A percentile compares a stretch with the other conserved stretches of the same genome.
Evolutionary conservation across 37 sponge, comb jelly and placozoan species (phyloP).

Genomic region (Mnemiopsis leidyi): DNA sequence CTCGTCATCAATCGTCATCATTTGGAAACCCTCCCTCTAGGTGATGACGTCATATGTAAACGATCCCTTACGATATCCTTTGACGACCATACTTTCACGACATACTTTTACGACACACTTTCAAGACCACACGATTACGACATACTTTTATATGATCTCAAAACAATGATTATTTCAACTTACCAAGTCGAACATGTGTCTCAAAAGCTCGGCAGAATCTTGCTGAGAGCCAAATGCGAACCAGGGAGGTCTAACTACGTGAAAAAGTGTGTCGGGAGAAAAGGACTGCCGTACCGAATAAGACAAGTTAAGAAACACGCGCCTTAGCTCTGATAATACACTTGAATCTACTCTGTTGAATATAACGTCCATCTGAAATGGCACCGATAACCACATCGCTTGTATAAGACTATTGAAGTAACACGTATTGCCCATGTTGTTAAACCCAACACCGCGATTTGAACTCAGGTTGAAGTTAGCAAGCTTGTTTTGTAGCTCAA

Average conservation of each 20-base stretch:
- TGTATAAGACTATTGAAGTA: conserved; percentile 56
- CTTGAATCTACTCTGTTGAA: conserved; percentile 39
- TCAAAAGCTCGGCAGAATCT: conserved; percentile 40
- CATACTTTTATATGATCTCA: too few species aligned
- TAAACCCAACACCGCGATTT: conserved; percentile 17
- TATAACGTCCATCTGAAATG: conserved; percentile 38
- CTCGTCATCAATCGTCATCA: not conserved
- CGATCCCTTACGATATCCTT: too few species aligned
- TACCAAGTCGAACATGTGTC: conserved; percentile 62
- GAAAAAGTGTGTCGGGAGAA: conserved; percentile 54
- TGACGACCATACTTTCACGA: too few species aligned
- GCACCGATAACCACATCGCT: conserved; percentile 46
- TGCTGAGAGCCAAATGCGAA: conserved; percentile 55
- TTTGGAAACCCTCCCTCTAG: not conserved
- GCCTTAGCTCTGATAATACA: conserved; percentile 14
- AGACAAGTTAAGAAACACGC: conserved; percentile 42
- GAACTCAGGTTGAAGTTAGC: not conserved
- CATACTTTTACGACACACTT: too few species aligned
- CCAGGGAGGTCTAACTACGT: conserved; percentile 42
- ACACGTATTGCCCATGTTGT: conserved; percentile 56
- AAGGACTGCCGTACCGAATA: conserved; percentile 27
- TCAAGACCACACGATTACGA: too few species aligned
- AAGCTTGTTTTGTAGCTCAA: not conserved
- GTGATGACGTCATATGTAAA: too few species aligned
- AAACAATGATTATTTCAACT: not conserved